Evolutionary conservation across 2,113 vertebrate species (phyloP).

Genomic region (Aplodontia rufa): DNA sequence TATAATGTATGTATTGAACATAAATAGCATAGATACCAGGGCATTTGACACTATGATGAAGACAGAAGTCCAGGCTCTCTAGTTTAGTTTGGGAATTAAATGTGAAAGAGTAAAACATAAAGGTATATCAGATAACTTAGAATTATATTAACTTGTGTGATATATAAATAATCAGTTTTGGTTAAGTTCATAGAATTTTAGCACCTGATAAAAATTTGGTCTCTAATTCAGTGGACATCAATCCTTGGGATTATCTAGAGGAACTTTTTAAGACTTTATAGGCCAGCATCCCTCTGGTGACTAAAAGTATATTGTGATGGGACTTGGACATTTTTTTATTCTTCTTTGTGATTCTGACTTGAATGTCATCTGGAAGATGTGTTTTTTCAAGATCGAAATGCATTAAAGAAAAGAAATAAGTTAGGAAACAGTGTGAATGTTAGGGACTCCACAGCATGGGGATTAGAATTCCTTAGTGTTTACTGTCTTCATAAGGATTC

Average conservation of each 20-base stretch:
- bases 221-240: neutral
- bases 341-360: conserved; percentile 19
- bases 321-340: neutral
- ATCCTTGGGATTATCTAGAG: neutral
- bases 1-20: neutral
- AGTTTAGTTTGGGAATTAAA: conserved; percentile 11
- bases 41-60: neutral
- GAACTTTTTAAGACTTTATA: neutral
- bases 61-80: neutral
- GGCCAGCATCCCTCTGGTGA: neutral
- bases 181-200: neutral
- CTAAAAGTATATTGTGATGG: neutral
- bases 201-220: neutral
- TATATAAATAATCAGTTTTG: neutral
- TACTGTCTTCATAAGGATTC: neutral
- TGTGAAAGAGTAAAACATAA: conserved; percentile 4
- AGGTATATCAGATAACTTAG: neutral
- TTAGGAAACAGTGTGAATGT: neutral
- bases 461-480: conserved; percentile 12
- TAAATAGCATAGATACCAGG: neutral
- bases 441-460: neutral
- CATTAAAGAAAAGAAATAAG: conserved; percentile 39
- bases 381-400: conserved; percentile 32
- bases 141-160: neutral
- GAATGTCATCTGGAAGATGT: neutral